A percentile compares a stretch with the other conserved stretches of the same genome.
Evolutionary conservation across 2,888 invertebrate genomes (phyloP).

Genomic region (Leptopilina drosophilae): DNA sequence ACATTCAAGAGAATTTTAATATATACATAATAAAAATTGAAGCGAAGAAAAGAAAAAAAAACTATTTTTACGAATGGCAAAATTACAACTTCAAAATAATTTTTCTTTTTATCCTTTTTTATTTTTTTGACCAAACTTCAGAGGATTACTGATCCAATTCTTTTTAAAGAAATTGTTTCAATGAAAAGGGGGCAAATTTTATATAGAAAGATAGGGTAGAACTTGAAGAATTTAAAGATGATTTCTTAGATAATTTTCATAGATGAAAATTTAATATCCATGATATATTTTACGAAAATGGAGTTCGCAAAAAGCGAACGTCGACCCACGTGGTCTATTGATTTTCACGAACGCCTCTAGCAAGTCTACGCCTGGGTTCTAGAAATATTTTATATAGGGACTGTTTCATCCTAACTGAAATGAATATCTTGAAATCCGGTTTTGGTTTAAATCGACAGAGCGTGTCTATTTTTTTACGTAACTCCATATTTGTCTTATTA

Average conservation of each 20-base stretch:
- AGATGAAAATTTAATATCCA: not conserved
- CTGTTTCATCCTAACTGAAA: slow-evolving; percentile 18
- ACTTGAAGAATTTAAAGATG: not conserved
- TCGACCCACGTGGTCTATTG: slow-evolving; percentile 74
- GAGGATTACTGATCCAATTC: too few species aligned
- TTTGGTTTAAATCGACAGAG: not conserved
- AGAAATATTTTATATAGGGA: not conserved
- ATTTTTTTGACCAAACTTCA: too few species aligned
- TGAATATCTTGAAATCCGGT: slow-evolving; percentile 23
- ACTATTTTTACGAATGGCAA: too few species aligned
- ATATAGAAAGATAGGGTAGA: not conserved
- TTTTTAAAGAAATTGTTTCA: too few species aligned
- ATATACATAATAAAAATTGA: not conserved
- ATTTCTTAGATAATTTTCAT: not conserved
- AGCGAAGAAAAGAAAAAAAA: too few species aligned
- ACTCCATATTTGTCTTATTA: not conserved
- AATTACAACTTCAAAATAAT: too few species aligned
- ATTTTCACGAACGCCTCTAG: slow-evolving; percentile 66
- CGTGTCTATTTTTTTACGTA: slow-evolving; percentile 3
- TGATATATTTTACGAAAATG: slow-evolving; percentile 52
- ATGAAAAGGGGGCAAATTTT: too few species aligned
- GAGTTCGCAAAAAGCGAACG: slow-evolving; percentile 61
- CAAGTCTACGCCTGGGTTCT: slow-evolving; percentile 25
- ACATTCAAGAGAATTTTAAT: not conserved
- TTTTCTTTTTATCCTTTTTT: too few species aligned